Evolutionary conservation across 1,140 invertebrate genomes (phyloP), one percentile per base, ranked within the genome.

Genomic region (Cheumatopsyche charites): DNA sequence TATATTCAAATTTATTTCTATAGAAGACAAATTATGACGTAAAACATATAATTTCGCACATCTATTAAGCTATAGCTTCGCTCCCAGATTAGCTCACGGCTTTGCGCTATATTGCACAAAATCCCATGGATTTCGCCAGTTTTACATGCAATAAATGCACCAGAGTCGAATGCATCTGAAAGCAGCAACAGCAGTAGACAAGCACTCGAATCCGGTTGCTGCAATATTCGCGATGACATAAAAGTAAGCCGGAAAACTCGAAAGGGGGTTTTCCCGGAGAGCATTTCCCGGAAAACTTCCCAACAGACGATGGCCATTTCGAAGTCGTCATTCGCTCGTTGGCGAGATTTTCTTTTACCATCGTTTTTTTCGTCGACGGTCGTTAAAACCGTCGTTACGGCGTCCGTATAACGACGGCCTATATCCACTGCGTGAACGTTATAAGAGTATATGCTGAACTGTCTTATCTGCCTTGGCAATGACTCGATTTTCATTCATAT

Each of bases 221-320:
- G 29, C 41, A 42, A 65, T 17, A 42, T 19, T 41, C 17, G 62
- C 62, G 43, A 41, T 36, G 62, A 65, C 62, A 65, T 65, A 65
- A 65, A 65, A 65, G 41, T 65, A 42, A 65, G 19, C 47, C 15
- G 4, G 47, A 19, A 52, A 52, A 17, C 47, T 17, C 47, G 43
- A 45, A 45, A 3, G 17, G 13, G 41, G 41, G 5, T 13, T 13
- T 13, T 52, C 47, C 47, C 47, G 5, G 9, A 1, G 13, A 7
- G n/a, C 21, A 23, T 23, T 25, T 13, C 4, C 21, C 11, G 4
- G 23, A 58, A 58, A 58, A 26, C 21, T 58, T 21, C n/a, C n/a
- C 17, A 58, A 58, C 11, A 7, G 55, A 66, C 63, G 43, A 66
- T 47, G 63, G 42, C 21, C 26, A 5, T 13, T 23, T 61, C 1